Conservation (phyloP, 30 jellyfish, hydroid and myxozoan genomes). For the Turritopsis rubra region DNA sequence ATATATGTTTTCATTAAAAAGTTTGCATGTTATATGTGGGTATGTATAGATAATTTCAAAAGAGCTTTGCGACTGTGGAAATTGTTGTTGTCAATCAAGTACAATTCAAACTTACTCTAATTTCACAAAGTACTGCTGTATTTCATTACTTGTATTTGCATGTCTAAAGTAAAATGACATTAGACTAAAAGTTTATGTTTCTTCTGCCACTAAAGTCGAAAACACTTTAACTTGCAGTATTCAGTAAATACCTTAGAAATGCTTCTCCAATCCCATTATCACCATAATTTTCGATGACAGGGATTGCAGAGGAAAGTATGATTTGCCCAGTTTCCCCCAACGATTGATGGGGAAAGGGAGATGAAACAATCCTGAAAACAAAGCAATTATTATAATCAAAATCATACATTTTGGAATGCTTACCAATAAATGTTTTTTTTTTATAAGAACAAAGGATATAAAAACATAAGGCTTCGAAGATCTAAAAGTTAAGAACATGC, state of each 20-base stretch:
- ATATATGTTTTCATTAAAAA: too few species aligned
- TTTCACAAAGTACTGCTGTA: neutral
- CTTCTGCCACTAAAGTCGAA: neutral
- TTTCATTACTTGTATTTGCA: neutral
- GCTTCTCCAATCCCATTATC: neutral
- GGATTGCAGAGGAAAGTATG: neutral
- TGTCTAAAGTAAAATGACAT: neutral
- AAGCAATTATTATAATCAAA: too few species aligned
- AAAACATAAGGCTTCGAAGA: too few species aligned
- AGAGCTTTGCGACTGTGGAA: neutral
- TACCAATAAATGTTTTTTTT: too few species aligned
- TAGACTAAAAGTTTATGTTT: neutral
- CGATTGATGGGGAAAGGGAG: neutral
- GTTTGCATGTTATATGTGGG: neutral
- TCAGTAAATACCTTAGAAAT: neutral
- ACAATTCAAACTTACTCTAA: neutral
- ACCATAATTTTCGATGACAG: neutral
- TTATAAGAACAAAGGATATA: too few species aligned
- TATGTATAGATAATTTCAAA: neutral
- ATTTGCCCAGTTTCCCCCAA: neutral
- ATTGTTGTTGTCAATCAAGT: neutral
- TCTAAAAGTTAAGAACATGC: too few species aligned
- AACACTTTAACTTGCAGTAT: too few species aligned
- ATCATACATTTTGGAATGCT: too few species aligned
- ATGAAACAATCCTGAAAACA: neutral